Conservation (phyloP, 1,140 invertebrate genomes). For the Sesamia nonagrioides region DNA sequence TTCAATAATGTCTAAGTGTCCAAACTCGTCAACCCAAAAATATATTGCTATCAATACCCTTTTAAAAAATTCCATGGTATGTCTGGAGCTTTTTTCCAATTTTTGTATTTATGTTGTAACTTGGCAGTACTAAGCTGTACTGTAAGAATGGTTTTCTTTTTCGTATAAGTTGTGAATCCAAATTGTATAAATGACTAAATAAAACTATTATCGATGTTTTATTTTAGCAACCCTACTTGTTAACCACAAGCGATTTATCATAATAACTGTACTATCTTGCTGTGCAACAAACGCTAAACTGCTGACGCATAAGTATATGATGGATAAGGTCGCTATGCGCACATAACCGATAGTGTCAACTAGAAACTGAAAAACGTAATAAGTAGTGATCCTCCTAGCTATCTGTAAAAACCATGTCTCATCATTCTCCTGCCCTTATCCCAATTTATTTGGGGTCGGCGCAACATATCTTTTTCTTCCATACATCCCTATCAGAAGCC, state of each 20-base stretch:
- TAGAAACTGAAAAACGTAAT: no score
- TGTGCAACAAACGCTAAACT: no score
- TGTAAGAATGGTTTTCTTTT: constrained; percentile 68
- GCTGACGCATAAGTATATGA: no score
- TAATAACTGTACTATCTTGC: background rate
- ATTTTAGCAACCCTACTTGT: constrained; percentile 55
- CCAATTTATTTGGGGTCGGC: no score
- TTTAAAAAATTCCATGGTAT: constrained; percentile 55
- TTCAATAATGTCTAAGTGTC: constrained; percentile 44
- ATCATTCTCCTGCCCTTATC: no score
- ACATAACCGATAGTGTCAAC: no score
- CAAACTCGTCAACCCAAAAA: constrained; percentile 44
- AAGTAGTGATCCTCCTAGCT: no score
- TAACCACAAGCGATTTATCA: background rate
- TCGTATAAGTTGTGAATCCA: constrained; percentile 76
- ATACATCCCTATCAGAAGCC: no score
- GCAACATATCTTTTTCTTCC: no score
- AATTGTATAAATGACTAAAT: constrained; percentile 84
- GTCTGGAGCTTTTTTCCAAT: constrained; percentile 74
- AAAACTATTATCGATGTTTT: constrained; percentile 75
- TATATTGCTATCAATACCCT: constrained; percentile 48
- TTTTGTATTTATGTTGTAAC: constrained; percentile 70
- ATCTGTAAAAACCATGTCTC: no score
- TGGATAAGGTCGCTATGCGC: no score
- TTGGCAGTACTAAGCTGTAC: constrained; percentile 69